phyloP scores from a whole-genome alignment of 2,113 vertebrate species.

The Alectura lathami region DNA sequence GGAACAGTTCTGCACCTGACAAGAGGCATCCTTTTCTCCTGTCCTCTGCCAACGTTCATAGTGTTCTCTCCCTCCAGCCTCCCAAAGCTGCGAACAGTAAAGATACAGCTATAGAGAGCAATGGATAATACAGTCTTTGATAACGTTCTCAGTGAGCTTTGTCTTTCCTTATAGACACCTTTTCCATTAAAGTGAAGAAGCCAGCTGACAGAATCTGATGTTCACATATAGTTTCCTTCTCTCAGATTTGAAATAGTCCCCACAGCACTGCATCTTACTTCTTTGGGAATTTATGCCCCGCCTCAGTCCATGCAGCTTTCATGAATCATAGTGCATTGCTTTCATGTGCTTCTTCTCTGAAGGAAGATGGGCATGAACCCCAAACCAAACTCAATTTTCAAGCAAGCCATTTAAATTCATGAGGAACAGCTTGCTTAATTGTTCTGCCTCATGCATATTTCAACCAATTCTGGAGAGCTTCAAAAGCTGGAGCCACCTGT shows the following conservation, averaged over 20 bases:
- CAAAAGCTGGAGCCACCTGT: constrained; percentile 38
- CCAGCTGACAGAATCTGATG: not conserved
- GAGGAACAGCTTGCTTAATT: constrained; percentile 41
- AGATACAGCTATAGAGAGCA: not conserved
- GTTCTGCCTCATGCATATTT: constrained; percentile 46
- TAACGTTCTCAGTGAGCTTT: not conserved
- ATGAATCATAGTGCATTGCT: not conserved
- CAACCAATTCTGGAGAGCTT: not conserved
- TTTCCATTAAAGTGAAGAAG: not conserved
- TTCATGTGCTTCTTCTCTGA: constrained; percentile 21
- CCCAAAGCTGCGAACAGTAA: not conserved
- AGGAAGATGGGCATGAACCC: not conserved
- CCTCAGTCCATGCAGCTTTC: not conserved
- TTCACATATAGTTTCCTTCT: not conserved
- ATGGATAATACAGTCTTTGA: not conserved
- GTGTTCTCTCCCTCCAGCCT: not conserved
- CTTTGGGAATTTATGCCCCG: not conserved
- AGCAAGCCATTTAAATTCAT: not conserved
- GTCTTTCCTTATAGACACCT: not conserved
- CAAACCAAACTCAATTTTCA: constrained; percentile 41
- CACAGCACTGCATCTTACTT: not conserved
- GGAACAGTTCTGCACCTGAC: not conserved
- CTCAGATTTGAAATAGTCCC: not conserved
- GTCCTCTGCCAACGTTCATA: not conserved
- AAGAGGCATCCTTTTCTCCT: not conserved